Percentiles rank a stretch among this genome's conserved stretches.
phyloP scores from a whole-genome alignment of 2,888 invertebrate species.

The Cetonia aurata region DNA sequence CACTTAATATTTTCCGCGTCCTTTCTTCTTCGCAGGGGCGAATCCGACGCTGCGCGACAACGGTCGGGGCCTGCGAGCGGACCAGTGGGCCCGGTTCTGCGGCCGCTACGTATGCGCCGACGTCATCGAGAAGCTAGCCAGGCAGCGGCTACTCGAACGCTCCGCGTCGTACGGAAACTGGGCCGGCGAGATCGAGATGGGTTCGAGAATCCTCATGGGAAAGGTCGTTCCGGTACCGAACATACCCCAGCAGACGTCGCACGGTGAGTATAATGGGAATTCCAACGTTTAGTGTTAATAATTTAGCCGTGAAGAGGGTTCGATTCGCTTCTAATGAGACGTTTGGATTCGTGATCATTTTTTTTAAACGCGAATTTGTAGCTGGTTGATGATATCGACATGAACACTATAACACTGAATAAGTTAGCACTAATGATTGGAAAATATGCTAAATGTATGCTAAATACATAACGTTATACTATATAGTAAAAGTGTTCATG shows the following conservation, averaged over 20 bases:
- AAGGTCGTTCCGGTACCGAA: conserved; percentile 63
- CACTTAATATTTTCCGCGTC: background rate
- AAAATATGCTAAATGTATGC: too few relatives aligned
- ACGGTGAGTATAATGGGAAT: conserved; percentile 58
- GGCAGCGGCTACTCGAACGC: conserved; percentile 71
- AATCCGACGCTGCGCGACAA: conserved; percentile 77
- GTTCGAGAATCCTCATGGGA: conserved; percentile 68
- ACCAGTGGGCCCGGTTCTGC: conserved; percentile 82
- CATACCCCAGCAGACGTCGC: conserved; percentile 53
- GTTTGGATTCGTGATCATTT: too few relatives aligned
- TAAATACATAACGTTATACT: too few relatives aligned
- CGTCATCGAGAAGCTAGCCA: conserved; percentile 76
- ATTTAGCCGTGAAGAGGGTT: too few relatives aligned
- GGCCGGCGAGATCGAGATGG: conserved; percentile 74
- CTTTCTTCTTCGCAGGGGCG: conserved; percentile 69
- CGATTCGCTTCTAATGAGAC: too few relatives aligned
- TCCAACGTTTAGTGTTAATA: too few relatives aligned
- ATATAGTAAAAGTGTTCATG: too few relatives aligned
- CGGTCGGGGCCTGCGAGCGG: conserved; percentile 77
- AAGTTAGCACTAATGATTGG: too few relatives aligned
- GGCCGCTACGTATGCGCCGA: conserved; percentile 79
- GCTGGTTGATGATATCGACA: too few relatives aligned
- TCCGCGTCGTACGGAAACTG: conserved; percentile 70
- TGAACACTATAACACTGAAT: too few relatives aligned
- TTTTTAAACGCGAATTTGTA: too few relatives aligned